These are phyloP conservation scores for Eupithecia tripunctaria DNA, from an alignment of 2,888 invertebrate genomes.

Conservation along the genomic window DNA sequence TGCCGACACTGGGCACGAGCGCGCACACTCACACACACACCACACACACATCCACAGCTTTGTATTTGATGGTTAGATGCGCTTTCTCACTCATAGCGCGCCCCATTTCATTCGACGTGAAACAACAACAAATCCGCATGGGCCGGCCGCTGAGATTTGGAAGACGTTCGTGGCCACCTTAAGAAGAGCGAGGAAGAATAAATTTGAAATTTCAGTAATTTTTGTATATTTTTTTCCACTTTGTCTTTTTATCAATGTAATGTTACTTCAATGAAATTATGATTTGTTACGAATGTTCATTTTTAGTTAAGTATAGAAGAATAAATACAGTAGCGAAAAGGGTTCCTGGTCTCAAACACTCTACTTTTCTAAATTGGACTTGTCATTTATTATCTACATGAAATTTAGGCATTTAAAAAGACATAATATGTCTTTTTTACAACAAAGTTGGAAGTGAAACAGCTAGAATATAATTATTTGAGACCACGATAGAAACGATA, in stretches of 20 bases:
- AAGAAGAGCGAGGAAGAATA: constrained; percentile 18
- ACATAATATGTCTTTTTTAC: background rate
- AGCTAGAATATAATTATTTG: constrained; percentile 17
- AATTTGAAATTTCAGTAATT: constrained; percentile 4
- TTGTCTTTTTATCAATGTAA: constrained; percentile 17
- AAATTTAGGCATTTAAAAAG: background rate
- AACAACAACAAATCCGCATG: no score
- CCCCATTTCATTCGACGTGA: no score
- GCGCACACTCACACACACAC: no score
- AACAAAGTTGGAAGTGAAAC: background rate
- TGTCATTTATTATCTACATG: background rate
- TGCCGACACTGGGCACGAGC: no score
- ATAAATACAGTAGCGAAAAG: constrained; percentile 18
- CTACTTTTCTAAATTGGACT: background rate
- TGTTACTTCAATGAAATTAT: constrained; percentile 27
- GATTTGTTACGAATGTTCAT: constrained; percentile 19
- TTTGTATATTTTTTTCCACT: background rate
- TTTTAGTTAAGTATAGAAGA: constrained; percentile 26
- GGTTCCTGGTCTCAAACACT: constrained; percentile 29
- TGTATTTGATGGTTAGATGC: no score
- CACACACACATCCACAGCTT: no score
- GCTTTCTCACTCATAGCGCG: no score
- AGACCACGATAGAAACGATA: constrained; percentile 26
- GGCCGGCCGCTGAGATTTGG: no score
- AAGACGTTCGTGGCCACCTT: no score